Base-by-base conservation (phyloP, 2,888 invertebrate species). In the Heliconius charithonia region DNA sequence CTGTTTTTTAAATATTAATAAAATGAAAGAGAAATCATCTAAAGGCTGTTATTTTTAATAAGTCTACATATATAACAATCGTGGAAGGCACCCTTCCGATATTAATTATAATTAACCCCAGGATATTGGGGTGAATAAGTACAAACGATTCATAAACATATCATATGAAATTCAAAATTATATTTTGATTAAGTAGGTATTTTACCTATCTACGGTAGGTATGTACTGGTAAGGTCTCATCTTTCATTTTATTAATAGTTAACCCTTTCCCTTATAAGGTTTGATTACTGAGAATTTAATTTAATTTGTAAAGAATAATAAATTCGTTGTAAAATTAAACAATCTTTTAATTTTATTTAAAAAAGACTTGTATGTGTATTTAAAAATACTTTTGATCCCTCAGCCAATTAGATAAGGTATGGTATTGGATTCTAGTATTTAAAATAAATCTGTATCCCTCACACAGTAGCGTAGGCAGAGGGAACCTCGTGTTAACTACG, bases 61-160 rank as follows among this genome's bases (percentile, higher is more conserved):
- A 51, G 66, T 13, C 27, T 72, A 66, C 37, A 62, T 67, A 74
- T 41, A 2, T 25, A 72, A 65, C 63, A 65, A 74, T 74, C 66
- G 65, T 71, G 72, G 37, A 72, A 72, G 51, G 37, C 37, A 73
- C 25, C 73, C 76, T 73, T 62, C 62, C 62, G 72, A 69, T 27
- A 66, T 69, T 71, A 75, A 75, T 78, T 71, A 78, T 74, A 78
- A 78, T 79, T 79, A 76, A 67, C 63, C 51, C 59, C 63, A 10
- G 76, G 13, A 79, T 59, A 73, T 73, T 62, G 51, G 73, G 76
- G 69, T 63, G 65, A 79, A 76, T 37, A 67, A 63, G 67, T 69
- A 76, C 76, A 79, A 79, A 79, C 62, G 71, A 73, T 76, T 76
- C 76, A 69, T 77, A 73, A 79, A 76, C 6, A 67, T 69, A 67